Conservation (phyloP, 2,113 vertebrate species). For the Serinus canaria region DNA sequence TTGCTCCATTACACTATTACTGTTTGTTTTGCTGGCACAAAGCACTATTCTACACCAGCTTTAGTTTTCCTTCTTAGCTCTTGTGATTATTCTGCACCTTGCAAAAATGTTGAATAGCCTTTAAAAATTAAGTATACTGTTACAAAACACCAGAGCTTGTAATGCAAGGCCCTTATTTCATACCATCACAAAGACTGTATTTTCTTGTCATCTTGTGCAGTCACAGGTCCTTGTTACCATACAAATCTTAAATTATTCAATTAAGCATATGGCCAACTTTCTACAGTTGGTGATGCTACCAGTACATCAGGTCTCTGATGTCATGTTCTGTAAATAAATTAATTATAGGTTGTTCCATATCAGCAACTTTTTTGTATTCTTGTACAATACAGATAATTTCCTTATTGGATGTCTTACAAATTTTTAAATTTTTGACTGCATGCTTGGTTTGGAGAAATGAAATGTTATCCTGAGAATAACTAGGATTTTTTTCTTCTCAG, state of each 20-base stretch:
- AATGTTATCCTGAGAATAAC: background rate
- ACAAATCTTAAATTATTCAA: background rate
- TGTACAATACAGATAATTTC: background rate
- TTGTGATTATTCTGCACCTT: background rate
- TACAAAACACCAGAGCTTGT: background rate
- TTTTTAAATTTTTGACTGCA: background rate
- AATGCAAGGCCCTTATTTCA: background rate
- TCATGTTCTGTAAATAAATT: background rate
- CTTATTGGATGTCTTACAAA: background rate
- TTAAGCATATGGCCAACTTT: background rate
- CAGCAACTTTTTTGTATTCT: background rate
- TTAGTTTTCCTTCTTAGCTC: background rate
- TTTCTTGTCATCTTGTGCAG: background rate
- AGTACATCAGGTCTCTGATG: background rate
- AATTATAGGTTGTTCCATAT: background rate
- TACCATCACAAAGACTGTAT: background rate
- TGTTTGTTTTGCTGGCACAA: background rate
- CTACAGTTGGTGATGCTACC: background rate
- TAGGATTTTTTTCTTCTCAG: background rate
- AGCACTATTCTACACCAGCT: background rate
- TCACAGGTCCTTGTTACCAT: background rate
- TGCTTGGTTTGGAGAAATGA: background rate
- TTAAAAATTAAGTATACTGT: background rate
- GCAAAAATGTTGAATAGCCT: background rate
- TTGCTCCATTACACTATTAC: background rate